Evolutionary conservation across 2,888 invertebrate genomes (phyloP).

Genomic region (Mellilla xanthometata): DNA sequence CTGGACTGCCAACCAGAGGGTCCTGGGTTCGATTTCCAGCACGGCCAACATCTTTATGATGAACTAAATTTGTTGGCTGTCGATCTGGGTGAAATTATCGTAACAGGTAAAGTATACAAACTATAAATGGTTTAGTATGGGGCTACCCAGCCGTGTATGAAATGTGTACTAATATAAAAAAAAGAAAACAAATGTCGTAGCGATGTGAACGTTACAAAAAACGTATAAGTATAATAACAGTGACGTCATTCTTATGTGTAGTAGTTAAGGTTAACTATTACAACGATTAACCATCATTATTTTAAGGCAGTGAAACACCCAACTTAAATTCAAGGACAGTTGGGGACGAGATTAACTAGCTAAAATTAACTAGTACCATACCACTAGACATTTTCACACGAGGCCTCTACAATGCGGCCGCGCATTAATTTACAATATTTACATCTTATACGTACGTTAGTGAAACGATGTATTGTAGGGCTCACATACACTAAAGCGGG

Average conservation of each 20-base stretch:
- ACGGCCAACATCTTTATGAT: no score
- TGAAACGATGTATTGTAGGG: slow-evolving; percentile 50
- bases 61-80: no score
- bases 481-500: slow-evolving; percentile 66
- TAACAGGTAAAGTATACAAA: no score
- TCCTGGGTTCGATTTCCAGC: no score
- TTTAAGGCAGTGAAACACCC: slow-evolving; percentile 83
- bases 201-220: slow-evolving; percentile 51
- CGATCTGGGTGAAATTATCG: no score
- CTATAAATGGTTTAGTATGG: no score
- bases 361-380: slow-evolving; percentile 79
- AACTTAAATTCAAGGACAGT: slow-evolving; percentile 80
- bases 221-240: slow-evolving; percentile 51
- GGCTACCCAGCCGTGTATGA: no score
- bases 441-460: slow-evolving; percentile 72
- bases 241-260: slow-evolving; percentile 70
- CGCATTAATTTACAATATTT: slow-evolving; percentile 79
- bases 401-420: slow-evolving; percentile 75
- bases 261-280: slow-evolving; percentile 74
- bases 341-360: slow-evolving; percentile 82
- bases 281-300: slow-evolving; percentile 65
- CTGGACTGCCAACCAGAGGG: no score
- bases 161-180: no score
- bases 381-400: slow-evolving; percentile 78
- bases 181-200: slow-evolving; percentile 21